Evolutionary conservation across 2,797 vertebrate species (phyloP), one percentile per base, ranked within the genome.

Genomic region (Pseudopleuronectes americanus): DNA sequence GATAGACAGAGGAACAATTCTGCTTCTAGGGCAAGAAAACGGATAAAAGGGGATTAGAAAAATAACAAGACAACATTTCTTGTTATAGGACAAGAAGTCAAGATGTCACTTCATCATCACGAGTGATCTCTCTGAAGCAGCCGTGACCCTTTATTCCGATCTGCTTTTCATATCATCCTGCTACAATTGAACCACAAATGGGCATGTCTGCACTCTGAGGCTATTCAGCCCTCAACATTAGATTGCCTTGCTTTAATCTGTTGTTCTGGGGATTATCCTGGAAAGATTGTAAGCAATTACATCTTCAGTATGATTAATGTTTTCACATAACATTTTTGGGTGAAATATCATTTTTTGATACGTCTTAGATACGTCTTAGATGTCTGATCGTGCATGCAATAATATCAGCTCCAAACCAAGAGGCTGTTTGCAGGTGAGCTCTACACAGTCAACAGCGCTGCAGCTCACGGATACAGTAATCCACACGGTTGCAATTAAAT

Each of bases 221-320:
- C 74, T 66, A 80, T 82, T 49, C 74, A 74, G 64, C 68, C 52
- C 78, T 65, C 68, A 24, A 74, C 80, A 86, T 87, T 68, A 81
- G 84, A 87, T 83, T 87, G 79, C 68, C 26, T 52, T 36, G 71
- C 75, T 86, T 83, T 90, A 91, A 93, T 91, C 90, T 91, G 84
- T 79, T 84, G 82, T 91, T 85, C 73, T 70, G 66, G 57, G 81
- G 88, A 91, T 93, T 85, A 91, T 83, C 74, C 76, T 52, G 28
- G 64, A 87, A 86, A 84, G 79, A 85, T 84, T 88, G 80, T 67
- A 10, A 79, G 60, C 78, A 88, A 86, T 87, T 73, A 84, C 83
- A 83, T 59, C 57, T 86, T 84, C 51, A 23, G 77, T 64, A 51
- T 83, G 83, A 91, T 87, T 76, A 75, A 78, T 84, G 71, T 63